Evolutionary conservation across 2,113 vertebrate species (phyloP).

Genomic region (Takifugu bimaculatus): DNA sequence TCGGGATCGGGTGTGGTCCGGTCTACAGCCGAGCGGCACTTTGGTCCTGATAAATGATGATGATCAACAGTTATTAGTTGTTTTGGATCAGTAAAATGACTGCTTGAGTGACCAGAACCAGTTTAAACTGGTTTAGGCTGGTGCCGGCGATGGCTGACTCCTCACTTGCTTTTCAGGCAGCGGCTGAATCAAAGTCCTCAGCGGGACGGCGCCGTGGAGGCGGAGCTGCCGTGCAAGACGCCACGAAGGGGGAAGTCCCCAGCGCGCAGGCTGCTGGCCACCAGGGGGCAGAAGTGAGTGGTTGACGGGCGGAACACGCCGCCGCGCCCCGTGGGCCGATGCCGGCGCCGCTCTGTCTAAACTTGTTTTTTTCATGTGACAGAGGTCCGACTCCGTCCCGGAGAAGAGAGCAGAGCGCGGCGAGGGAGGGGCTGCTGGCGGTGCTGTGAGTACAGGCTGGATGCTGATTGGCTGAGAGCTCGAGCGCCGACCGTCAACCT

Average conservation of each 20-base stretch:
- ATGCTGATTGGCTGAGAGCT: too few species aligned
- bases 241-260: conserved; percentile 45
- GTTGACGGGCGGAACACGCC: too few species aligned
- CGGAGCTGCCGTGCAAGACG: conserved; percentile 20
- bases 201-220: conserved; percentile 24
- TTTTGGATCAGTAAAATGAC: too few species aligned
- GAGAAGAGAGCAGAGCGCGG: conserved; percentile 22
- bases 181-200: conserved; percentile 20
- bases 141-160: neutral
- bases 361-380: neutral
- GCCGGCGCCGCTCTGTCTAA: neutral
- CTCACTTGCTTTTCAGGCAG: conserved; percentile 42
- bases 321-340: too few species aligned
- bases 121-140: neutral
- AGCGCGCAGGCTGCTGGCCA: conserved; percentile 32
- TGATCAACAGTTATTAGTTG: too few species aligned
- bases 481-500: too few species aligned
- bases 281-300: conserved; percentile 58
- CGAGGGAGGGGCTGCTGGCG: conserved; percentile 49
- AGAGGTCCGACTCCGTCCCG: conserved; percentile 53
- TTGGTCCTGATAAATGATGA: too few species aligned
- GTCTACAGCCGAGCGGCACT: too few species aligned
- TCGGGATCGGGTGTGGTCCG: too few species aligned
- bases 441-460: conserved; percentile 63
- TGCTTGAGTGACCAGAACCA: neutral